Base-by-base conservation (phyloP, 2,888 invertebrate genomes). In the Chymomyza fuscimana region DNA sequence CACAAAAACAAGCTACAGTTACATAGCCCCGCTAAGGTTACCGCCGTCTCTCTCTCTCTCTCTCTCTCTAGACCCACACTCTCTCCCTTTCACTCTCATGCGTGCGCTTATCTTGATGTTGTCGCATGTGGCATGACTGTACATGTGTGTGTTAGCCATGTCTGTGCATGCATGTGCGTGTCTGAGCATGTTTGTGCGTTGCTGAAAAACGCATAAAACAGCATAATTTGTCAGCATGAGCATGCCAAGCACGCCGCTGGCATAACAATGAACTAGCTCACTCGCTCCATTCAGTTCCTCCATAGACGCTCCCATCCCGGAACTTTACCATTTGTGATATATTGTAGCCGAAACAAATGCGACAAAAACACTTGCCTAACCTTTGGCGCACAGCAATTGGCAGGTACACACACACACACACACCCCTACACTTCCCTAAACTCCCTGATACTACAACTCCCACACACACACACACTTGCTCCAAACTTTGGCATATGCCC, bases 221-320 rank as follows among this genome's bases (percentile, higher is more conserved):
- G 81, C 80, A 87, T 87, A 87, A 87, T 85, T 87, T 87, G 87
- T 86, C 86, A 81, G 80, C 79, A 77, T 73, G 78, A 83, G 70
- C 74, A 80, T 67, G 61, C 72, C 71, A 64, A 65, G 61, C 67
- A 61, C 75, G 72, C 76, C 73, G 66, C n/a, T 70, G 70, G 87
- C 84, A 86, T 86, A 86, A 76, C 76, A 86, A 86, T 87, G 84
- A 86, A 72, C 71, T 63, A 19, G 61, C 60, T 66, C 59, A 15
- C 15, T 6, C 16, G 32, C 40, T 22, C 9, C 40, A 9, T 56
- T 22, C 36, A 62, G 6, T 16, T 5, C 5, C 25, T 29, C 32
- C 7, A 32, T 9, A 32, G 9, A 32, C 22, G 54, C 58, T 58
- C 0, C 29, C 22, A 19, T n/a, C 32, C n/a, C 16, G 36, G 61